Percentiles rank a stretch among this genome's conserved stretches.
phyloP scores from a whole-genome alignment of 2,797 vertebrate species.

The Echeneis naucrates region DNA sequence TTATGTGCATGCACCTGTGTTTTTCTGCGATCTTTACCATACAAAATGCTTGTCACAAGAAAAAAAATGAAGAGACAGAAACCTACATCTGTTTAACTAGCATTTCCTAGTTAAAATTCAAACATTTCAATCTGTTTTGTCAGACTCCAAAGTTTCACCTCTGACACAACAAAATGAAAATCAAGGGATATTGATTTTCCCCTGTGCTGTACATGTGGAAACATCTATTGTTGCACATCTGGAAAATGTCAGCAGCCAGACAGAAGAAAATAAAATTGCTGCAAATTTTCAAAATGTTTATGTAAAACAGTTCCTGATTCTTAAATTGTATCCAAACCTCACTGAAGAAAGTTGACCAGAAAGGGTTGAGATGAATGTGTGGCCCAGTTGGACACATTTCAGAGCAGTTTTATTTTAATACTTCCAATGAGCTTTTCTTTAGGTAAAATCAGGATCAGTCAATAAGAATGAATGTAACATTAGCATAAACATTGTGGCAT shows the following conservation, averaged over 20 bases:
- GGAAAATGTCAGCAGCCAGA: slow-evolving; percentile 78
- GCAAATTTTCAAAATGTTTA: slow-evolving; percentile 81
- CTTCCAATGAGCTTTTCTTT: slow-evolving; percentile 19
- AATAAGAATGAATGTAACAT: neutral
- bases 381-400: slow-evolving; percentile 27
- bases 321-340: slow-evolving; percentile 75
- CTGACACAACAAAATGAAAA: slow-evolving; percentile 45
- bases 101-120: slow-evolving; percentile 25
- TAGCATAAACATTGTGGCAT: neutral
- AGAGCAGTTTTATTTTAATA: slow-evolving; percentile 15
- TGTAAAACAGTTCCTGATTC: slow-evolving; percentile 81
- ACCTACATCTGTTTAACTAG: slow-evolving; percentile 17
- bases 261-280: slow-evolving; percentile 79
- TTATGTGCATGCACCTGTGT: neutral
- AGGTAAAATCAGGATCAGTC: neutral
- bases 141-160: slow-evolving; percentile 26
- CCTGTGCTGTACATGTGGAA: slow-evolving; percentile 80
- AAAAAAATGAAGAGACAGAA: neutral
- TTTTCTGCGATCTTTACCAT: neutral
- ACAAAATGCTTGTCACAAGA: neutral
- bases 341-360: slow-evolving; percentile 51
- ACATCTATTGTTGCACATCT: slow-evolving; percentile 83
- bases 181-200: slow-evolving; percentile 52
- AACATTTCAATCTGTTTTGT: slow-evolving; percentile 17
- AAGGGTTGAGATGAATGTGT: slow-evolving; percentile 42